phyloP scores from a whole-genome alignment of 2,888 invertebrate species.

The Lithosia quadra region DNA sequence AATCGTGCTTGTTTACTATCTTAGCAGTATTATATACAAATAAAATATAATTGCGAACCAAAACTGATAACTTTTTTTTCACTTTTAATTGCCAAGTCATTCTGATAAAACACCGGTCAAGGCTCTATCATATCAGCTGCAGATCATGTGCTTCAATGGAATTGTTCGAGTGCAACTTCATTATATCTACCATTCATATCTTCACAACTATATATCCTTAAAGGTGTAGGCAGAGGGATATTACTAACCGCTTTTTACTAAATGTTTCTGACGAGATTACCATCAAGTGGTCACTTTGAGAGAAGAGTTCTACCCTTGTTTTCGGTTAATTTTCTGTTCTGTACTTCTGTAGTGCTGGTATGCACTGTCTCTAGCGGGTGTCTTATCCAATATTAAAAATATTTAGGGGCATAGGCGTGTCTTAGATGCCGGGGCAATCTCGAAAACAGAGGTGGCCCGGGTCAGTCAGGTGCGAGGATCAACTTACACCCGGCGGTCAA shows the following conservation, averaged over 20 bases:
- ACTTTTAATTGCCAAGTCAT: background rate
- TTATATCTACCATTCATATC: background rate
- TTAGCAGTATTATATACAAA: background rate
- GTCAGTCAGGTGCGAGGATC: no score
- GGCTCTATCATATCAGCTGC: background rate
- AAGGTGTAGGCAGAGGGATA: background rate
- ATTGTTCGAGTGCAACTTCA: slow-evolving; percentile 2
- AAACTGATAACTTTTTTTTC: no score
- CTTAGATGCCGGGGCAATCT: no score
- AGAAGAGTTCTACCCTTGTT: background rate
- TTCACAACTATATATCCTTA: background rate
- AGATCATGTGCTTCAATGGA: background rate
- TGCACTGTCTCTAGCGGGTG: no score
- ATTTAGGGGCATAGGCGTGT: no score
- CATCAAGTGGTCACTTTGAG: background rate
- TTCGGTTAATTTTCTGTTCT: no score
- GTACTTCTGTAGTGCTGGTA: background rate
- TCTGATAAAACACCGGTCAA: background rate
- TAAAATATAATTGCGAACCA: no score
- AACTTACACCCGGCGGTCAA: no score
- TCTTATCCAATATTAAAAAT: no score
- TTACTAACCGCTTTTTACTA: background rate
- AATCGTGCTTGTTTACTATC: background rate
- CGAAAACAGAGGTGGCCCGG: no score
- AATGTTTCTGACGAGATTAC: background rate